A percentile compares a stretch with the other conserved stretches of the same genome.
Conservation (phyloP, 2,888 invertebrate genomes). For the Platycheirus rosarum region DNA sequence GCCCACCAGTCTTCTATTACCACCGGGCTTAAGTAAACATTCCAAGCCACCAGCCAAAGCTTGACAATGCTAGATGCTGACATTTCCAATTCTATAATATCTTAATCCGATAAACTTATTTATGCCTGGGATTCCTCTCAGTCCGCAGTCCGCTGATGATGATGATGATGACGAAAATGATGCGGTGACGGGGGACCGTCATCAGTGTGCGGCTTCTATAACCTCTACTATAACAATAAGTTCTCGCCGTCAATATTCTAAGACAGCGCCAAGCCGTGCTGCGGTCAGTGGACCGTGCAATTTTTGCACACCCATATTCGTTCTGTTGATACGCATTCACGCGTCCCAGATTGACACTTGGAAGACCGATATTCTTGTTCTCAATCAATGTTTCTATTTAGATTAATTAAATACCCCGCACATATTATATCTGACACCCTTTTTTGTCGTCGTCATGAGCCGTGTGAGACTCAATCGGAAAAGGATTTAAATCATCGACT, state of each 20-base stretch:
- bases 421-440: conserved; percentile 67
- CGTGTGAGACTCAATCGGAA: conserved; percentile 40
- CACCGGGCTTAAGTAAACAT: conserved; percentile 42
- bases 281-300: conserved; percentile 64
- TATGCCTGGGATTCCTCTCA: conserved; percentile 62
- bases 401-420: conserved; percentile 71
- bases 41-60: conserved; percentile 65
- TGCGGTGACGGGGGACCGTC: conserved; percentile 63
- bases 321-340: conserved; percentile 71
- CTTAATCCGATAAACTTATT: conserved; percentile 73
- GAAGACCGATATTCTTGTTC: conserved; percentile 71
- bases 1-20: conserved; percentile 42
- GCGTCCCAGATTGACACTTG: conserved; percentile 70
- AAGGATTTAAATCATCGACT: conserved; percentile 67
- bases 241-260: conserved; percentile 26
- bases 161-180: conserved; percentile 24
- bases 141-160: conserved; percentile 31
- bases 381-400: conserved; percentile 71
- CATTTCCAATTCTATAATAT: conserved; percentile 70
- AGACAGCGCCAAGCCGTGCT: conserved; percentile 17
- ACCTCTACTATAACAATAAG: conserved; percentile 54
- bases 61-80: conserved; percentile 74
- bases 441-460: conserved; percentile 15
- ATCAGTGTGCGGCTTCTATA: conserved; percentile 35
- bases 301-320: conserved; percentile 73